Percentiles rank a stretch among this genome's conserved stretches.
Evolutionary conservation across 2,113 vertebrate species (phyloP).

Genomic region (Corydoras maculifer): DNA sequence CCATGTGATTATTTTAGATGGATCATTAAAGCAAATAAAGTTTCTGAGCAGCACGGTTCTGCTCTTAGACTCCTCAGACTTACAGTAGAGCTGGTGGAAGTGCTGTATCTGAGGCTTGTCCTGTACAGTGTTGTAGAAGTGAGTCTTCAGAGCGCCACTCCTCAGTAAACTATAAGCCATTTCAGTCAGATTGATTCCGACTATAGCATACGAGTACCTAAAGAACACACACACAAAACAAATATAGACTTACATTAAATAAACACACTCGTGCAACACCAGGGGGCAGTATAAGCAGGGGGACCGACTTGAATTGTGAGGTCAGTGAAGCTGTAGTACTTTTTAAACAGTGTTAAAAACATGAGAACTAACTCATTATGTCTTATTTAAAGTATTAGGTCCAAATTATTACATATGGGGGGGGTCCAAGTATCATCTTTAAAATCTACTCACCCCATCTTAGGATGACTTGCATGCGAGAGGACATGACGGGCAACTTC

Average conservation of each 20-base stretch:
- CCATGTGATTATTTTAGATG: no score
- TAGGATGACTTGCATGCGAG: constrained; percentile 87
- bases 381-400: no score
- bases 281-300: no score
- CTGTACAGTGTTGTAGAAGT: constrained; percentile 82
- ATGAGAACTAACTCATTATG: no score
- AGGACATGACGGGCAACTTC: constrained; percentile 77
- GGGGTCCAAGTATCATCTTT: no score
- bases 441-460: constrained; percentile 76
- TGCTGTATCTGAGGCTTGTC: constrained; percentile 74
- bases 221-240: constrained; percentile 14
- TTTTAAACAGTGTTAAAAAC: no score
- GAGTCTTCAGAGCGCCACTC: constrained; percentile 78
- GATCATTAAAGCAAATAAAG: no score
- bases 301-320: no score
- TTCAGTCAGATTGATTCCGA: constrained; percentile 96
- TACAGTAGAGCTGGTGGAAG: constrained; percentile 94
- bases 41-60: no score
- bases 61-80: constrained; percentile 53
- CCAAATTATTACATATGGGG: no score
- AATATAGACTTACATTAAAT: background rate
- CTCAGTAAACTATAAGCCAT: constrained; percentile 94
- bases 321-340: no score
- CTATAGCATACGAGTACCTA: constrained; percentile 97
- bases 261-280: no score